phyloP scores from a whole-genome alignment of 2,797 vertebrate species.

The Masticophis lateralis region DNA sequence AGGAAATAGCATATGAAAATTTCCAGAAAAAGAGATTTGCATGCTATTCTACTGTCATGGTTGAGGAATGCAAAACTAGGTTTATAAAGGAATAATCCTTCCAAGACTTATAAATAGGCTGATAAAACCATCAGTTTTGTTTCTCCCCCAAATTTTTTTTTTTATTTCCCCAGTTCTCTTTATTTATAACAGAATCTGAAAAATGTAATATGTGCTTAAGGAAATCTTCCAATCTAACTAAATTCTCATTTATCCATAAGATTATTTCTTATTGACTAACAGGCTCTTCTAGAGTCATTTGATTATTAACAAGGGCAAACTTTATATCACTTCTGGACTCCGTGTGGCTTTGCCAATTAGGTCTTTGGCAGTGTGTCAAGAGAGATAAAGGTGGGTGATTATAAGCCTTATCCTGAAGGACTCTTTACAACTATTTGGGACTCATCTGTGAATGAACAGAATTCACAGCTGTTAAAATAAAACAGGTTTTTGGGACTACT shows the following conservation, averaged over 20 bases:
- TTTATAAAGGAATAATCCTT: not conserved
- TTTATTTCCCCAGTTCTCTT: not conserved
- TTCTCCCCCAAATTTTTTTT: not conserved
- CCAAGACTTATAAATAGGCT: not conserved
- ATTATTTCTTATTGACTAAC: not conserved
- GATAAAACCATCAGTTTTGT: not conserved
- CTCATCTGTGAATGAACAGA: too few relatives aligned
- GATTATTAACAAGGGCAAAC: not conserved
- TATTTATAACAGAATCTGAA: not conserved
- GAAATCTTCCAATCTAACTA: not conserved
- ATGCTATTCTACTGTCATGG: not conserved
- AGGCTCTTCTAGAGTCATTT: not conserved
- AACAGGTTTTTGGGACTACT: too few relatives aligned
- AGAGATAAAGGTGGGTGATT: too few relatives aligned
- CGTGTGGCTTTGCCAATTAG: too few relatives aligned
- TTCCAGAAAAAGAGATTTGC: not conserved
- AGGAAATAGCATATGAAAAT: not conserved
- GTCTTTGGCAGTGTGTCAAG: too few relatives aligned
- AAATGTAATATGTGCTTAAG: not conserved
- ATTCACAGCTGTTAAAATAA: too few relatives aligned
- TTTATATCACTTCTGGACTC: not conserved
- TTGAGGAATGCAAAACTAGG: not conserved
- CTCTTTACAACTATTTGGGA: too few relatives aligned
- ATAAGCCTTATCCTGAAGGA: too few relatives aligned
- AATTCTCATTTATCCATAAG: not conserved